Percentiles rank a stretch among this genome's conserved stretches.
Conservation (phyloP, 92 coral and sea anemone genomes). For the Ricordea florida region DNA sequence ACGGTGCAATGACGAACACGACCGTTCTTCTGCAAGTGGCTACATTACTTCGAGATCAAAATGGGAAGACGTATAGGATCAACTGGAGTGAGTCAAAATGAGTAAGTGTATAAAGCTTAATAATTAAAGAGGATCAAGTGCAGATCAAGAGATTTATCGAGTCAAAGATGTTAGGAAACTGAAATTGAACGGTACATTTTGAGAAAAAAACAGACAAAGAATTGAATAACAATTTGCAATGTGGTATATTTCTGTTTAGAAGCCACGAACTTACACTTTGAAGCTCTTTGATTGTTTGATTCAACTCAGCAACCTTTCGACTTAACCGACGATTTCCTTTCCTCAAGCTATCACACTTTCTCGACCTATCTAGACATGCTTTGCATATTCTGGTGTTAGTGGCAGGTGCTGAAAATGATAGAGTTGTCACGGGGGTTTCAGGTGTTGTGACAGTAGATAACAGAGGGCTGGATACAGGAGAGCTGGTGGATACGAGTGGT, state of each 20-base stretch:
- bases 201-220: no score
- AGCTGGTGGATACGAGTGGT: neutral
- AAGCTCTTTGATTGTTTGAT: conserved; percentile 6
- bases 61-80: no score
- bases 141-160: no score
- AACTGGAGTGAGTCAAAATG: conserved; percentile 1
- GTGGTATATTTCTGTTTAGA: no score
- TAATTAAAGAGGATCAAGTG: no score
- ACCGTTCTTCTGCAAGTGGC: conserved; percentile 7
- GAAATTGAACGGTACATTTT: no score
- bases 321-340: neutral
- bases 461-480: neutral
- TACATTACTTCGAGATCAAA: no score
- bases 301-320: neutral
- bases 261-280: conserved; percentile 9
- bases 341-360: neutral
- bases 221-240: no score
- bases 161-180: no score
- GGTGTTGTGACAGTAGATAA: no score
- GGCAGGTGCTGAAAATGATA: conserved; percentile 2
- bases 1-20: neutral
- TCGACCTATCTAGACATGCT: neutral
- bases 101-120: neutral
- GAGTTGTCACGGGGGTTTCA: neutral
- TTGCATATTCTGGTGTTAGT: neutral